Base-by-base conservation (phyloP, 1,140 invertebrate species). In the Caenorhabditis inopinata region DNA sequence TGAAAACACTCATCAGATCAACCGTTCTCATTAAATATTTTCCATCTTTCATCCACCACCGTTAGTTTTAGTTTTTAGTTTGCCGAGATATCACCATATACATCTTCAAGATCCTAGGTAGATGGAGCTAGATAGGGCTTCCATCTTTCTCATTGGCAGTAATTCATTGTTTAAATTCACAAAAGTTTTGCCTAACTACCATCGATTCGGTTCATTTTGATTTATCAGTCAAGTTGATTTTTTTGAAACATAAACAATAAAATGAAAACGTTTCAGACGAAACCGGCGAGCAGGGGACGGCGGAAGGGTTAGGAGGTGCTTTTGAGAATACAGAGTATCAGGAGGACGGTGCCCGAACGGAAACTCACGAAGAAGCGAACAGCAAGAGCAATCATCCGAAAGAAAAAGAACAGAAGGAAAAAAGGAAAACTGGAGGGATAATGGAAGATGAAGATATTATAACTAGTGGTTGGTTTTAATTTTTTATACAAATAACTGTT, bases 191-290 rank as follows among this genome's bases (percentile, higher is more conserved):
- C 16, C 14, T 16, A 47, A 16, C 18, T 47, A n/a, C 18, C 46
- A 4, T 47, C 46, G 5, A 3, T 47, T n/a, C n/a, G n/a, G n/a
- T n/a, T n/a, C n/a, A n/a, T n/a, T n/a, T n/a, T n/a, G n/a, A n/a
- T n/a, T n/a, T n/a, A n/a, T n/a, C n/a, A n/a, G n/a, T n/a, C n/a
- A n/a, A n/a, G n/a, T n/a, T n/a, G n/a, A n/a, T n/a, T n/a, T n/a
- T n/a, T n/a, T n/a, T n/a, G n/a, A n/a, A n/a, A n/a, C n/a, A n/a
- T n/a, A n/a, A n/a, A n/a, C n/a, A n/a, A n/a, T n/a, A n/a, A n/a
- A n/a, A n/a, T n/a, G n/a, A n/a, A n/a, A n/a, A n/a, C n/a, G n/a
- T 68, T 68, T 18, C 58, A 68, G 58, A 68, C 58, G 58, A 68
- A 18, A 18, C 35, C 58, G 58, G 58, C 11, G 58, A 68, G 11